Base-by-base conservation (phyloP, 1,140 invertebrate genomes). In the Leucophenga varia region DNA sequence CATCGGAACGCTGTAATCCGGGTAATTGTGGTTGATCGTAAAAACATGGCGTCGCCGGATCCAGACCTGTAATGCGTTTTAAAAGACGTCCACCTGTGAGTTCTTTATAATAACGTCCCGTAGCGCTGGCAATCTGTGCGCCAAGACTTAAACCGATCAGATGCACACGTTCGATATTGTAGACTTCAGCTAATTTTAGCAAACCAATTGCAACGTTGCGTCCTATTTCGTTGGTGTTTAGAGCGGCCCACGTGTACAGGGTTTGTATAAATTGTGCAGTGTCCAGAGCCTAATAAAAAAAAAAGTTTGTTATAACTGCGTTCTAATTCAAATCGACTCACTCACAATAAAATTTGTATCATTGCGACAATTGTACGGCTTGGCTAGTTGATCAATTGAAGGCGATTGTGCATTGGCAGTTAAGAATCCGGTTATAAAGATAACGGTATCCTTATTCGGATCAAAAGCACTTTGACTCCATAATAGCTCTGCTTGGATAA, bases 11-110 rank as follows among this genome's bases (percentile, higher is more conserved):
- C 44, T 74, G 72, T 4, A 83, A 49, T 14, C 84, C 76, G 22
- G 81, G 75, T 6, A 79, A 16, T 2, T 4, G 16, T 40, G 51
- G 28, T 10, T 47, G 48, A 16, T 77, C 61, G 38, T 75, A 78
- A 54, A 87, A 88, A 35, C 54, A 52, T 1, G 85, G 86, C 12
- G 80, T 79, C 0, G 86, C 86, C 4, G 86, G 84, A 74, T 89
- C 86, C 49, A 89, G 64, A 2, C 80, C 85, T 3, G 81, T 82
- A 14, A 87, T 84, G 8, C 76, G 68, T 1, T 61, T 61, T 3
- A 79, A 20, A 2, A 37, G 47, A 17, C 56, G 47, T n/a, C n/a
- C n/a, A 2, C 73, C 77, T 2, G 64, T 45, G 2, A 61, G 32
- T 7, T 57, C 42, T 19, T 21, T 18, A n/a, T 77, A 72, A 17